Conservation (phyloP, 2,113 vertebrate species). For the Pipra filicauda region DNA sequence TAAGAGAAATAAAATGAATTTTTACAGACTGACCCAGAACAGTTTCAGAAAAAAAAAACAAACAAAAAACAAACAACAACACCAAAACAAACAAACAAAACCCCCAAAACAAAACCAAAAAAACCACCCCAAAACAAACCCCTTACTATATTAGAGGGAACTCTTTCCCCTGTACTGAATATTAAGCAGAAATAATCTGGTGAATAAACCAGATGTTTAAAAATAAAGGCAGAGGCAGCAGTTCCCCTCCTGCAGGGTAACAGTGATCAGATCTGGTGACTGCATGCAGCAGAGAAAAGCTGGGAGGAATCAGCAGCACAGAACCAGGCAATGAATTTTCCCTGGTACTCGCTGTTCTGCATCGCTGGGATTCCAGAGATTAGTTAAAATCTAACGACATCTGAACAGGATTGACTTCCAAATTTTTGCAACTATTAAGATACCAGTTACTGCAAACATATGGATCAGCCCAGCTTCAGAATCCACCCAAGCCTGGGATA, state of each 20-base stretch:
- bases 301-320: not conserved
- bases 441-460: conserved; percentile 24
- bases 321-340: not conserved
- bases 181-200: not conserved
- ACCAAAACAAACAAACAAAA: not conserved
- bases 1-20: not conserved
- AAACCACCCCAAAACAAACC: not conserved
- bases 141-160: not conserved
- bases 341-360: not conserved
- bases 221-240: not conserved
- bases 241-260: not conserved
- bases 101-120: no score
- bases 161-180: not conserved
- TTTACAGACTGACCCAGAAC: not conserved
- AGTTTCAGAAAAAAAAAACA: not conserved
- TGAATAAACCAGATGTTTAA: not conserved
- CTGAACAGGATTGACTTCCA: not conserved
- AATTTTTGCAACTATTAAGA: not conserved
- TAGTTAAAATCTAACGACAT: not conserved
- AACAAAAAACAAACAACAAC: not conserved
- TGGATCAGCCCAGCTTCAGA: conserved; percentile 4
- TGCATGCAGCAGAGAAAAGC: not conserved
- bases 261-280: not conserved
- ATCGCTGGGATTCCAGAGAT: not conserved
- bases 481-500: conserved; percentile 37